Conservation (phyloP, 2,888 invertebrate genomes). For the Lagria hirta region DNA sequence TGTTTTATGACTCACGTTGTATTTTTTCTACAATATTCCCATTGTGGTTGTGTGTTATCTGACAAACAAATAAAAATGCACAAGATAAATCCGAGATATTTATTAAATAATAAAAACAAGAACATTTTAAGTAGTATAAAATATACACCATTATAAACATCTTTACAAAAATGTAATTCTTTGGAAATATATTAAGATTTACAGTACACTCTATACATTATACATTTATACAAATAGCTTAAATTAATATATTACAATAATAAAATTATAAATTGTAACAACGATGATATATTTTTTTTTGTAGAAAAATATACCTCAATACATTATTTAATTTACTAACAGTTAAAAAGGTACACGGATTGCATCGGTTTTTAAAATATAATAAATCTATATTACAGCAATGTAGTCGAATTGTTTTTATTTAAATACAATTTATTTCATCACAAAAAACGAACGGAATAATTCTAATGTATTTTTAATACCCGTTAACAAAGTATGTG, state of each 20-base stretch:
- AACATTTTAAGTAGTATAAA: slow-evolving; percentile 52
- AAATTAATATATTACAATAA: slow-evolving; percentile 45
- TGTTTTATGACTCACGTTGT: slow-evolving; percentile 28
- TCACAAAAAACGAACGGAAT: slow-evolving; percentile 55
- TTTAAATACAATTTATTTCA: slow-evolving; percentile 49
- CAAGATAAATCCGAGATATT: slow-evolving; percentile 39
- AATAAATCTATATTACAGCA: slow-evolving; percentile 29
- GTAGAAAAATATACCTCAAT: slow-evolving; percentile 49
- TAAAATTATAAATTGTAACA: slow-evolving; percentile 50
- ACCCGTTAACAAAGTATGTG: slow-evolving; percentile 51
- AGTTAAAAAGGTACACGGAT: slow-evolving; percentile 49
- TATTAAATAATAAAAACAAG: slow-evolving; percentile 54
- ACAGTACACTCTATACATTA: slow-evolving; percentile 35
- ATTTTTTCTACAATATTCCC: slow-evolving; percentile 21
- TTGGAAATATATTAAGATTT: slow-evolving; percentile 54
- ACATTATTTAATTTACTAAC: slow-evolving; percentile 41
- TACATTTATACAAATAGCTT: slow-evolving; percentile 49
- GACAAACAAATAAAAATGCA: slow-evolving; percentile 9
- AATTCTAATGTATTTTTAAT: slow-evolving; percentile 51
- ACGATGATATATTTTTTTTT: slow-evolving; percentile 51
- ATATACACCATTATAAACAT: slow-evolving; percentile 49
- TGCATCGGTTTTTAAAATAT: slow-evolving; percentile 47
- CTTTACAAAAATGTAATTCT: slow-evolving; percentile 50
- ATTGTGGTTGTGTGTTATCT: slow-evolving; percentile 21
- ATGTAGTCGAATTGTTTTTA: slow-evolving; percentile 32